Evolutionary conservation across 1,140 invertebrate genomes (phyloP).

Genomic region (Eurosta solidaginis): DNA sequence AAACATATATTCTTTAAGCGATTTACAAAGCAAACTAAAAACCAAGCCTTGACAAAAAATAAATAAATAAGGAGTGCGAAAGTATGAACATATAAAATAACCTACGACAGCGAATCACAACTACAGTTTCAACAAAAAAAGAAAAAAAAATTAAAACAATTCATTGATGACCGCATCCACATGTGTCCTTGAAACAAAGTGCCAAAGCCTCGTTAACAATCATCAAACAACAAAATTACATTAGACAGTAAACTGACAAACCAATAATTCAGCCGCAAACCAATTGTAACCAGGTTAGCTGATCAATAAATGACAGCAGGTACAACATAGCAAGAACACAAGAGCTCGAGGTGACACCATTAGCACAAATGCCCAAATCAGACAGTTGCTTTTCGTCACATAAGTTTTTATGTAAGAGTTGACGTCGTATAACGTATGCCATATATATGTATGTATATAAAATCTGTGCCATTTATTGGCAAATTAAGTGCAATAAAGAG

Average conservation of each 20-base stretch:
- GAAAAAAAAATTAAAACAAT: not conserved
- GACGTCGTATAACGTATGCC: too few species aligned
- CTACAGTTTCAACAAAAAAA: not conserved
- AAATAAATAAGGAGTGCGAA: too few species aligned
- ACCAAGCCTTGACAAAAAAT: too few species aligned
- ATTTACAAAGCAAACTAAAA: too few species aligned
- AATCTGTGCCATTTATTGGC: not conserved
- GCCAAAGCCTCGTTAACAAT: not conserved
- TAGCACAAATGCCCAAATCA: too few species aligned
- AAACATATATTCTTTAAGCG: too few species aligned
- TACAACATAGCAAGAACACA: not conserved
- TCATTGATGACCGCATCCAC: not conserved
- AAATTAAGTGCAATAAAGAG: constrained; percentile 1
- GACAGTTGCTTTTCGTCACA: too few species aligned
- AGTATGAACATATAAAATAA: too few species aligned
- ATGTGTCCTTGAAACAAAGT: constrained; percentile 11
- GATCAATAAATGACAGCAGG: not conserved
- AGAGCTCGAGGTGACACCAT: too few species aligned
- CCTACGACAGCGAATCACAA: too few species aligned
- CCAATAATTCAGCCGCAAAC: constrained; percentile 20
- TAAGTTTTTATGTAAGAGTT: too few species aligned
- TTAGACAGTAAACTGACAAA: constrained; percentile 6
- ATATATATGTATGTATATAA: too few species aligned
- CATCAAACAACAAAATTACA: not conserved
- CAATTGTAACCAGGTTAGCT: constrained; percentile 12